phyloP scores from a whole-genome alignment of 2,888 invertebrate species.

The Synergus japonicus region DNA sequence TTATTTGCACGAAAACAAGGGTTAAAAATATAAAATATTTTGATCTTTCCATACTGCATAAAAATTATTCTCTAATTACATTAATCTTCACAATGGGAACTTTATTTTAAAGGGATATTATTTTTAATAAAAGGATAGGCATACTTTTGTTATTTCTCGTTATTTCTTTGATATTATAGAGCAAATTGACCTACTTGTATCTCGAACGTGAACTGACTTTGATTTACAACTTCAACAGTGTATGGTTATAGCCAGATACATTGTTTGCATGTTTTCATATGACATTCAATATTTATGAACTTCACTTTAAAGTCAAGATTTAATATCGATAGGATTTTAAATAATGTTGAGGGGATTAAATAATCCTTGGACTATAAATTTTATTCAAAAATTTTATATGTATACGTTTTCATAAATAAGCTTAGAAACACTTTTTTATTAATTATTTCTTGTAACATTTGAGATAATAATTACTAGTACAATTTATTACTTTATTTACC shows the following conservation, averaged over 20 bases:
- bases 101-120: background rate
- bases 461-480: background rate
- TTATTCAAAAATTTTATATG: too few species aligned
- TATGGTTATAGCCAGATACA: too few species aligned
- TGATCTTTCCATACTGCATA: background rate
- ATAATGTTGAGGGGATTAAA: too few species aligned
- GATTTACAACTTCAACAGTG: too few species aligned
- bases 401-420: background rate
- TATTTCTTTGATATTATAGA: background rate
- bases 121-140: background rate
- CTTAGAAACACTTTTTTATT: background rate
- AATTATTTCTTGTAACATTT: background rate
- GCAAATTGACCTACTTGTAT: background rate
- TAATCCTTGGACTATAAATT: too few species aligned
- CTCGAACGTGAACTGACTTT: too few species aligned
- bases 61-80: background rate
- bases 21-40: background rate
- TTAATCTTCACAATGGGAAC: background rate
- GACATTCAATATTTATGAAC: too few species aligned
- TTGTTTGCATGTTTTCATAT: too few species aligned
- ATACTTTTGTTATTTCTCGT: background rate
- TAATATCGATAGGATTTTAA: too few species aligned
- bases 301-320: too few species aligned
- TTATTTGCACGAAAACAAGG: background rate
- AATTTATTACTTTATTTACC: background rate